Evolutionary conservation across 2,888 invertebrate species (phyloP).

Genomic region (Idaea straminata): DNA sequence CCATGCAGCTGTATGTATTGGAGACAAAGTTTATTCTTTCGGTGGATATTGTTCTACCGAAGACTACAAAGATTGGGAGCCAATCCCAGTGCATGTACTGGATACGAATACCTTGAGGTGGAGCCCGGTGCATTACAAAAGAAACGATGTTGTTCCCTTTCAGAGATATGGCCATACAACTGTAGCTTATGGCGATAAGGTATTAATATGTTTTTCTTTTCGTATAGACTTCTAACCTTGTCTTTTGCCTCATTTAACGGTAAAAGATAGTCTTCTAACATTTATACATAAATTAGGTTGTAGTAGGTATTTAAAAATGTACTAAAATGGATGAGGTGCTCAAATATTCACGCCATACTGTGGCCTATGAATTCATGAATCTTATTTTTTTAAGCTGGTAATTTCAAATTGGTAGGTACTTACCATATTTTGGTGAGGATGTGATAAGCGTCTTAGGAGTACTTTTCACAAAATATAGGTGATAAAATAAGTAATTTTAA

Average conservation of each 20-base stretch:
- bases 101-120: constrained; percentile 86
- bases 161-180: constrained; percentile 97
- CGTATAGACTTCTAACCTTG: not conserved
- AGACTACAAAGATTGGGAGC: constrained; percentile 85
- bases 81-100: constrained; percentile 93
- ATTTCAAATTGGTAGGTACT: too few species aligned
- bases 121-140: constrained; percentile 76
- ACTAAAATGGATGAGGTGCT: too few species aligned
- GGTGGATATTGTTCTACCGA: constrained; percentile 95
- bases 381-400: too few species aligned
- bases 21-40: constrained; percentile 91
- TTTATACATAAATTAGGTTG: not conserved
- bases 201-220: constrained; percentile 32
- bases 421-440: too few species aligned
- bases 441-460: too few species aligned
- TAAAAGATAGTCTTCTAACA: not conserved
- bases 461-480: too few species aligned
- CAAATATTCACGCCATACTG: too few species aligned
- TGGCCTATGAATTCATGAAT: too few species aligned
- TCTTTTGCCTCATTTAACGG: not conserved
- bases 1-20: constrained; percentile 92
- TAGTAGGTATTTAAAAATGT: too few species aligned
- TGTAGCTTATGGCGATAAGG: constrained; percentile 86
- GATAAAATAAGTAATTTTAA: not conserved
- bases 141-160: constrained; percentile 82